These are phyloP conservation scores for Tragopan temminckii DNA, from an alignment of 2,797 vertebrate species.

Conservation along the genomic window DNA sequence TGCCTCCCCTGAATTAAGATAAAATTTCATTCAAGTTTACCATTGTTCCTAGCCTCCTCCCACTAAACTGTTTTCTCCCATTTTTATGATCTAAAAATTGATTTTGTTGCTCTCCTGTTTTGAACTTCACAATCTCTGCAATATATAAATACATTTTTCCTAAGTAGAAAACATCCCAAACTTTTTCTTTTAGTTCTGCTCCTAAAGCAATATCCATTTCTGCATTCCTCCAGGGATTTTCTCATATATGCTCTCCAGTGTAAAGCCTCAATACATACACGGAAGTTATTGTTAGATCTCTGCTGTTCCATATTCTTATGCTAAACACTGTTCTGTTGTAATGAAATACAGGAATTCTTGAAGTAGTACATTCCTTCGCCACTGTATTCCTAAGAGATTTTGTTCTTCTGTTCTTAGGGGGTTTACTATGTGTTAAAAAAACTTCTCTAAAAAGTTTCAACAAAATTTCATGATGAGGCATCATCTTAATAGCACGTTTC, in stretches of 20 bases:
- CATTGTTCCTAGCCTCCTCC: not conserved
- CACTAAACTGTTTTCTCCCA: not conserved
- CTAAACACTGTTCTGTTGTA: not conserved
- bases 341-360: not conserved
- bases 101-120: not conserved
- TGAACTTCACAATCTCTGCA: not conserved
- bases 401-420: not conserved
- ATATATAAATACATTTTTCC: not conserved
- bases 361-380: not conserved
- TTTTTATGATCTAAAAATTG: not conserved
- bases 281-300: not conserved
- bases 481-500: not conserved
- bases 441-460: not conserved
- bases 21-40: constrained; percentile 1
- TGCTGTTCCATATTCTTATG: not conserved
- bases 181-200: not conserved
- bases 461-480: not conserved
- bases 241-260: not conserved
- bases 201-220: not conserved
- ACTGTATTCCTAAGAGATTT: not conserved
- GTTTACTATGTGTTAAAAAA: not conserved
- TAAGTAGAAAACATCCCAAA: not conserved
- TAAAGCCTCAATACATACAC: not conserved
- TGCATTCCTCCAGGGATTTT: not conserved
- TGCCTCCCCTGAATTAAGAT: constrained; percentile 8